Evolutionary conservation across 2,113 vertebrate genomes (phyloP).

Genomic region (Vulpes ferrilata): DNA sequence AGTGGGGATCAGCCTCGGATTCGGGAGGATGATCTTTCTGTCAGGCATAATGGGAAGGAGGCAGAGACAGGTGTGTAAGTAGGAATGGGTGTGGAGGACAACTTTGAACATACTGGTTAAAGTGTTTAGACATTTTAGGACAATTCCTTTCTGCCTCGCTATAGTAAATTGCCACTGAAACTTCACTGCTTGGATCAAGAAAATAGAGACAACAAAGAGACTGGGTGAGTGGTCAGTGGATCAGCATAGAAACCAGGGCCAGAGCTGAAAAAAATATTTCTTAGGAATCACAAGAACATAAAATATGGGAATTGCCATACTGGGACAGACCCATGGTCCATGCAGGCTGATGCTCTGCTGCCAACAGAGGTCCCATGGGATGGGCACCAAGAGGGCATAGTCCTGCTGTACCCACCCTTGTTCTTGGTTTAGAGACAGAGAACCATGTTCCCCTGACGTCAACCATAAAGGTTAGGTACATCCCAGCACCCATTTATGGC

Average conservation of each 20-base stretch:
- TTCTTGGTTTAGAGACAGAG: conserved; percentile 68
- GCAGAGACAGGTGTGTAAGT: neutral
- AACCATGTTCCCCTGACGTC: conserved; percentile 71
- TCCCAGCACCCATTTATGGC: conserved; percentile 77
- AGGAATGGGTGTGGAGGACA: neutral
- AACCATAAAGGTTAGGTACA: conserved; percentile 80
- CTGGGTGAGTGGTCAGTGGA: neutral
- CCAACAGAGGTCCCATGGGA: conserved; percentile 74
- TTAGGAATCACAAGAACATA: conserved; percentile 64
- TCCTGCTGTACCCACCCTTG: conserved; percentile 24
- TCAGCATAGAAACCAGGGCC: conserved; percentile 11
- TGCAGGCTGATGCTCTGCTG: conserved; percentile 43
- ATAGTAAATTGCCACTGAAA: neutral
- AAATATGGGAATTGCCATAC: conserved; percentile 62
- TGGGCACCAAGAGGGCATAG: conserved; percentile 62
- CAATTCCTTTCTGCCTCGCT: conserved; percentile 6
- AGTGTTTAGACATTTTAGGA: neutral
- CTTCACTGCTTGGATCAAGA: conserved; percentile 22
- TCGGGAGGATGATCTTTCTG: neutral
- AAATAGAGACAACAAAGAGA: conserved; percentile 31
- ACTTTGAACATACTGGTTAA: neutral
- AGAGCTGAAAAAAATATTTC: neutral
- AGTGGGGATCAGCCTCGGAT: neutral
- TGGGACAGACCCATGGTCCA: conserved; percentile 53
- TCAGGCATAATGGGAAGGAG: neutral